Evolutionary conservation across 2,113 vertebrate genomes (phyloP).

Genomic region (Zingel zingel): DNA sequence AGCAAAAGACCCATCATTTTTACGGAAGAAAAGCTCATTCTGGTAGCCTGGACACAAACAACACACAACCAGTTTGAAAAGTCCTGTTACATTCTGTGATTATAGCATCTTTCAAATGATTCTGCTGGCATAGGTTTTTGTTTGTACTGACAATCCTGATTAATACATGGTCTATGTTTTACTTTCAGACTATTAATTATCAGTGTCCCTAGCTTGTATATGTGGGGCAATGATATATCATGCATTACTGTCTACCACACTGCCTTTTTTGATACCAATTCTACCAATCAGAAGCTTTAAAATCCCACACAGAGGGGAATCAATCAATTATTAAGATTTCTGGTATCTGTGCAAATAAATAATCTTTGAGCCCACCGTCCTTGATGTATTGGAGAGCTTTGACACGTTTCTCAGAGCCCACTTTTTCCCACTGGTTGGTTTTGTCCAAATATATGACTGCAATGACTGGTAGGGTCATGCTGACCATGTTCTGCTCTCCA

Average conservation of each 20-base stretch:
- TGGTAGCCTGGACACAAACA: background rate
- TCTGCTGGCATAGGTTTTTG: no score
- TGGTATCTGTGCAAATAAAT: background rate
- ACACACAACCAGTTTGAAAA: no score
- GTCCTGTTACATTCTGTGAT: no score
- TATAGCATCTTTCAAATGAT: no score
- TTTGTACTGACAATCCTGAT: background rate
- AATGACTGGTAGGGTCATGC: conserved; percentile 74
- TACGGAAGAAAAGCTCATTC: conserved; percentile 3
- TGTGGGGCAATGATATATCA: no score
- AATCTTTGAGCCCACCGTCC: conserved; percentile 60
- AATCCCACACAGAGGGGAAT: no score
- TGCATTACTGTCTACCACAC: background rate
- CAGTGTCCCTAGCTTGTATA: no score
- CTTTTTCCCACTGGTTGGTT: conserved; percentile 79
- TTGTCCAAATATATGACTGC: conserved; percentile 80
- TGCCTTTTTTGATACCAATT: background rate
- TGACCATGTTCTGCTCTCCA: conserved; percentile 83
- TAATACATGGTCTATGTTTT: no score
- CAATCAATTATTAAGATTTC: no score
- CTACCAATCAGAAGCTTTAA: background rate
- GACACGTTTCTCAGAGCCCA: conserved; percentile 59
- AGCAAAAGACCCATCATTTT: conserved; percentile 31
- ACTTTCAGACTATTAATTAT: no score
- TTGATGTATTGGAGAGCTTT: background rate